Conservation (phyloP, 37 sponge, comb jelly and placozoan species). For the Aplysina aerophoba region DNA sequence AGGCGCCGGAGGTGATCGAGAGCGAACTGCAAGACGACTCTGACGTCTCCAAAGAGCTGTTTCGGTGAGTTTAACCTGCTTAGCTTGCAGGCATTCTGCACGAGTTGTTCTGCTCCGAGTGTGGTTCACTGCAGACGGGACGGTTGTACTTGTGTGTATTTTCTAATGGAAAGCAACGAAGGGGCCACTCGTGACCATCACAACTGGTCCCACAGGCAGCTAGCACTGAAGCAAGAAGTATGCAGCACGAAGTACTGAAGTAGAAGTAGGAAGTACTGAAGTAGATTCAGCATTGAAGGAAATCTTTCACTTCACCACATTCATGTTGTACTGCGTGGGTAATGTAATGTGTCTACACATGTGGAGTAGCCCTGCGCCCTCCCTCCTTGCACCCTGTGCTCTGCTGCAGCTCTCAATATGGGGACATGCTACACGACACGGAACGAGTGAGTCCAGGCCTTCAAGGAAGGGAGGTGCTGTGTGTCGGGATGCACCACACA, state of each 20-base stretch:
- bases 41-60: conserved; percentile 52
- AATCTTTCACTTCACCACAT: background rate
- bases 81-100: no score
- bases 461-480: background rate
- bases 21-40: conserved; percentile 38
- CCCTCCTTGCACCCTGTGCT: background rate
- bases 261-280: no score
- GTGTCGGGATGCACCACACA: background rate
- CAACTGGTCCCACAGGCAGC: no score
- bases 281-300: no score
- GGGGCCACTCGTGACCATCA: no score
- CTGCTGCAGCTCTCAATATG: conserved; percentile 78
- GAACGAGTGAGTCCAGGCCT: conserved; percentile 66
- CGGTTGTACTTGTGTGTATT: no score
- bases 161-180: no score
- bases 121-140: no score
- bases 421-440: conserved; percentile 84
- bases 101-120: no score
- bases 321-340: background rate
- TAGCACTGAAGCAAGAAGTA: no score
- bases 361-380: background rate
- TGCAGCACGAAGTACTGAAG: no score
- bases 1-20: conserved; percentile 43
- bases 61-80: conserved; percentile 21
- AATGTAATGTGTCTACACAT: background rate